Evolutionary conservation across 2,797 vertebrate species (phyloP).

Genomic region (Spinus pinus): DNA sequence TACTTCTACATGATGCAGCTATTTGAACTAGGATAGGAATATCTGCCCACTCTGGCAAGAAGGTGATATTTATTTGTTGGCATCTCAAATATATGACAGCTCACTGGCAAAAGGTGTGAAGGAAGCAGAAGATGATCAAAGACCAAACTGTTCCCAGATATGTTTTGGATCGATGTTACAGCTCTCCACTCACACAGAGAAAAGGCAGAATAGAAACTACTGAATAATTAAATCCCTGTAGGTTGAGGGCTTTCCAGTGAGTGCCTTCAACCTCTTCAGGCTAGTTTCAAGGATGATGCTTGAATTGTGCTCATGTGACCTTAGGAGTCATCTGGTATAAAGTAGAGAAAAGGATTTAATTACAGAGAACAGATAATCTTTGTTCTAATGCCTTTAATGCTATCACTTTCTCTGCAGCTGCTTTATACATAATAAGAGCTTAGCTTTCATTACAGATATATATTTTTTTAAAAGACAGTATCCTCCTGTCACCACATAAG

Average conservation of each 20-base stretch:
- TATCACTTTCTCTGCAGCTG: slow-evolving; percentile 61
- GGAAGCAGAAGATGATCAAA: not conserved
- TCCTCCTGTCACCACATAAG: slow-evolving; percentile 13
- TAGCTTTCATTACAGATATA: slow-evolving; percentile 22
- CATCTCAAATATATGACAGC: not conserved
- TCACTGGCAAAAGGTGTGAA: not conserved
- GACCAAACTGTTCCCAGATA: not conserved
- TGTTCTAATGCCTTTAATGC: slow-evolving; percentile 55
- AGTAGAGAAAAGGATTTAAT: slow-evolving; percentile 53
- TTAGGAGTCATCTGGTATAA: slow-evolving; percentile 24
- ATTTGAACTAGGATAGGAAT: not conserved
- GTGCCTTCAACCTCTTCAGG: not conserved
- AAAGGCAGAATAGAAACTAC: not conserved
- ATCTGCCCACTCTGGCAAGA: not conserved
- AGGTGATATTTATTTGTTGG: not conserved
- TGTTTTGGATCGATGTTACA: not conserved
- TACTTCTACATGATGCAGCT: not conserved
- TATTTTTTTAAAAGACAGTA: not conserved
- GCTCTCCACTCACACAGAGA: not conserved
- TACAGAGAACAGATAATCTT: slow-evolving; percentile 64
- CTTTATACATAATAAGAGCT: slow-evolving; percentile 57
- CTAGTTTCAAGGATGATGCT: slow-evolving; percentile 8
- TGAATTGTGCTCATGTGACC: slow-evolving; percentile 11
- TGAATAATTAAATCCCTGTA: slow-evolving; percentile 10
- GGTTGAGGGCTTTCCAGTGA: not conserved